These are phyloP conservation scores for Paelopatides confundens DNA, from an alignment of 53 echinoderm and acorn worm species.

Conservation along the genomic window DNA sequence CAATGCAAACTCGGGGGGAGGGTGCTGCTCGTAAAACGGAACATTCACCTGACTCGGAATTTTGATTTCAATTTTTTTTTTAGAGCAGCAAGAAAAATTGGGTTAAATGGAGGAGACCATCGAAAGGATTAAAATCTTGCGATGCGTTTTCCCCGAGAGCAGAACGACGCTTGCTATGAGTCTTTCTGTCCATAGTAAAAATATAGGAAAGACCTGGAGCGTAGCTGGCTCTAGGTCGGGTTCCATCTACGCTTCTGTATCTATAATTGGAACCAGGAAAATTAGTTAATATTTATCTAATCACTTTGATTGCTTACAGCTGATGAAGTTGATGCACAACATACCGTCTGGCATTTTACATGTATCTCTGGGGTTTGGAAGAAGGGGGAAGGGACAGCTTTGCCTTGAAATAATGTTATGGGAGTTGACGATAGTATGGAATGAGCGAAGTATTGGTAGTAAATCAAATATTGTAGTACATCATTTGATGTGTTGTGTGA, in stretches of 20 bases:
- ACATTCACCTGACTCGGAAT: neutral
- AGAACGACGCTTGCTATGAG: neutral
- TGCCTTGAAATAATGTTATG: too few relatives aligned
- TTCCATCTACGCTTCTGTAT: neutral
- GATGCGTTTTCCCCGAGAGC: neutral
- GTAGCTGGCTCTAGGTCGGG: neutral
- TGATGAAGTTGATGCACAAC: too few relatives aligned
- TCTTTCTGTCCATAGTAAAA: neutral
- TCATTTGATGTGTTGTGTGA: too few relatives aligned
- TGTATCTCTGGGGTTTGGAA: too few relatives aligned
- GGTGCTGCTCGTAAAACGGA: constrained; percentile 60
- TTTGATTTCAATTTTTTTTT: neutral
- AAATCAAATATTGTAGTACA: too few relatives aligned
- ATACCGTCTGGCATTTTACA: too few relatives aligned
- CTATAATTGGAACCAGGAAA: too few relatives aligned
- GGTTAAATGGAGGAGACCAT: neutral
- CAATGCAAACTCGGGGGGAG: constrained; percentile 51
- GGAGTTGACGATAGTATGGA: too few relatives aligned
- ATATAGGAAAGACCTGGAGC: neutral
- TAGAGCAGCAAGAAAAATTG: neutral
- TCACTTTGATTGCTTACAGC: too few relatives aligned
- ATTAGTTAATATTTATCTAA: too few relatives aligned
- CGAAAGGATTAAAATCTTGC: neutral
- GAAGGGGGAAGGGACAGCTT: too few relatives aligned
- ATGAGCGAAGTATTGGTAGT: too few relatives aligned